Percentiles rank a stretch among this genome's conserved stretches.
Evolutionary conservation across 2,797 vertebrate genomes (phyloP).

Genomic region (Lycodopsis pacificus): DNA sequence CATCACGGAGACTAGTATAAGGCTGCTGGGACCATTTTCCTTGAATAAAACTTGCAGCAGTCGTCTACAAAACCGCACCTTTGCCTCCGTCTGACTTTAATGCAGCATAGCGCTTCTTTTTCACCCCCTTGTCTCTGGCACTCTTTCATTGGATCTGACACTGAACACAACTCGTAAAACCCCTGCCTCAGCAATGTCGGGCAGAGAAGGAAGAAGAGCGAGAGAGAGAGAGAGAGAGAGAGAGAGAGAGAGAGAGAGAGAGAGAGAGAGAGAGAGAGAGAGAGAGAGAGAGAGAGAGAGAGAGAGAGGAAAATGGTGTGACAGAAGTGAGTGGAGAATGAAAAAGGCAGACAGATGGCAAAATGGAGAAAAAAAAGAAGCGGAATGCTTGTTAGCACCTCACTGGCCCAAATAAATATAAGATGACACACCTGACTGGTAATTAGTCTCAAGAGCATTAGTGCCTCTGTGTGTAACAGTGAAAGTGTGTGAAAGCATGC

Average conservation of each 20-base stretch:
- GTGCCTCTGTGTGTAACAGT: conserved; percentile 27
- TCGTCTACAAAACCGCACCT: conserved; percentile 54
- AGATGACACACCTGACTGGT: conserved; percentile 79
- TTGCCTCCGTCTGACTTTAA: conserved; percentile 65
- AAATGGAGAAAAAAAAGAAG: conserved; percentile 35
- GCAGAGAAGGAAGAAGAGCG: conserved; percentile 25
- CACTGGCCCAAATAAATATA: conserved; percentile 80
- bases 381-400: conserved; percentile 73
- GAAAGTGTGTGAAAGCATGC: conserved; percentile 17
- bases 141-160: conserved; percentile 72
- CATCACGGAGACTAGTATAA: conserved; percentile 26
- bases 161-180: conserved; percentile 70
- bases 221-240: conserved; percentile 2
- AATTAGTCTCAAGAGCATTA: conserved; percentile 80
- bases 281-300: conserved; percentile 2
- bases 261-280: conserved; percentile 14
- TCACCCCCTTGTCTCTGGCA: conserved; percentile 56
- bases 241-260: conserved; percentile 3
- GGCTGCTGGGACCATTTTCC: conserved; percentile 35
- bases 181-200: conserved; percentile 66
- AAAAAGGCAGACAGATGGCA: conserved; percentile 59
- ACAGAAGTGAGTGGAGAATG: conserved; percentile 18
- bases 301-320: conserved; percentile 8
- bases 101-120: conserved; percentile 48
- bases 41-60: conserved; percentile 28